These are phyloP conservation scores for Toxostoma redivivum DNA, from an alignment of 2,113 vertebrate species.

Conservation along the genomic window DNA sequence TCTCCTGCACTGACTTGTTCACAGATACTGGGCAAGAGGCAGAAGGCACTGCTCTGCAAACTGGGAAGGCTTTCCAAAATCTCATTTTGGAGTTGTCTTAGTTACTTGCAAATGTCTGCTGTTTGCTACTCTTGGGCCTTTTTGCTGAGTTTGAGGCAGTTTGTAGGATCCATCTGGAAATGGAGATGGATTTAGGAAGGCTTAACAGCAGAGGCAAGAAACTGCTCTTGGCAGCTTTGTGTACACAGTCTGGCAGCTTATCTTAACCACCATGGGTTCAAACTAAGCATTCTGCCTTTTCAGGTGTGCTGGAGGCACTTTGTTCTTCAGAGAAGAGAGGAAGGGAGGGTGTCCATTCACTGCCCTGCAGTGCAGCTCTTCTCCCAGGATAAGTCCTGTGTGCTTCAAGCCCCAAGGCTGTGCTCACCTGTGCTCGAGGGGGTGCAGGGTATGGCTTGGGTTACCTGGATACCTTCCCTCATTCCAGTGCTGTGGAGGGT, in stretches of 20 bases:
- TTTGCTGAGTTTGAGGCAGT: not conserved
- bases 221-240: not conserved
- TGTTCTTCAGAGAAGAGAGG: not conserved
- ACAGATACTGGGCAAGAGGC: not conserved
- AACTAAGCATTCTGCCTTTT: not conserved
- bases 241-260: not conserved
- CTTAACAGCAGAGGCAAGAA: not conserved
- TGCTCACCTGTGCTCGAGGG: fast-evolving
- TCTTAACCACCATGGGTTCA: not conserved
- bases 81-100: not conserved
- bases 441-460: not conserved
- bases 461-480: not conserved
- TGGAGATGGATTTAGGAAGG: not conserved
- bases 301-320: not conserved
- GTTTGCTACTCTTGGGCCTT: not conserved
- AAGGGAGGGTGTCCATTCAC: not conserved
- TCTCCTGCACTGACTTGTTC: not conserved
- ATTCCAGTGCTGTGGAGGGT: not conserved
- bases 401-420: not conserved
- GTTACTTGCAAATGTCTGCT: not conserved
- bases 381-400: not conserved
- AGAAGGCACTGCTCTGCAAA: not conserved
- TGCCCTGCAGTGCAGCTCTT: fast-evolving
- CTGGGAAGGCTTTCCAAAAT: not conserved
- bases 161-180: not conserved